phyloP scores from a whole-genome alignment of 2,113 vertebrate genomes.

The Proteles cristata region DNA sequence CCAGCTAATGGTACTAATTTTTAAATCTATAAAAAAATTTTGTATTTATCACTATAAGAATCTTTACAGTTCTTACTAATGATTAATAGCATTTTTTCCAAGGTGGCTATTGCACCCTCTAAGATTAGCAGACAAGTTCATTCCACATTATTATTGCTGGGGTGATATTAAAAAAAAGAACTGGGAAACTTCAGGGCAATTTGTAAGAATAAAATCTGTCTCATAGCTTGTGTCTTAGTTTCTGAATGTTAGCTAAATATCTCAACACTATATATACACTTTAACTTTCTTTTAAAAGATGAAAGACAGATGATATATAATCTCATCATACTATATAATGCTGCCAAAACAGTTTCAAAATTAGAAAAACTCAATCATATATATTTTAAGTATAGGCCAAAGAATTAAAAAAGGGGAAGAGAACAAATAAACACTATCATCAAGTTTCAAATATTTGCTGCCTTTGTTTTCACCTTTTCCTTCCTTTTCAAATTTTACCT shows the following conservation, averaged over 20 bases:
- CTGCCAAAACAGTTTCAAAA: conserved; percentile 54
- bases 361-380: neutral
- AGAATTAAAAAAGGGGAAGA: conserved; percentile 2
- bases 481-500: neutral
- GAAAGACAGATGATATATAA: neutral
- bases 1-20: neutral
- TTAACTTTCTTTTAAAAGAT: conserved; percentile 36
- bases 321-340: neutral
- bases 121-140: conserved; percentile 46
- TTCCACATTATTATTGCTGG: neutral
- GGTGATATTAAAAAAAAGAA: neutral
- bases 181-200: neutral
- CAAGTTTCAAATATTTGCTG: conserved; percentile 46
- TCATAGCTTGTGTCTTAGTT: conserved; percentile 15
- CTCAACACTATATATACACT: neutral
- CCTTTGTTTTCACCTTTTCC: neutral
- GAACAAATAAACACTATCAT: conserved; percentile 6
- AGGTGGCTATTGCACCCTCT: neutral
- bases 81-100: neutral
- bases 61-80: conserved; percentile 25
- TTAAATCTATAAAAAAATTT: conserved; percentile 32
- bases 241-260: conserved; percentile 32
- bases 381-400: conserved; percentile 3
- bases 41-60: conserved; percentile 18
- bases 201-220: conserved; percentile 43